Conservation (phyloP, 2,888 invertebrate species). For the Amitus sp. region DNA sequence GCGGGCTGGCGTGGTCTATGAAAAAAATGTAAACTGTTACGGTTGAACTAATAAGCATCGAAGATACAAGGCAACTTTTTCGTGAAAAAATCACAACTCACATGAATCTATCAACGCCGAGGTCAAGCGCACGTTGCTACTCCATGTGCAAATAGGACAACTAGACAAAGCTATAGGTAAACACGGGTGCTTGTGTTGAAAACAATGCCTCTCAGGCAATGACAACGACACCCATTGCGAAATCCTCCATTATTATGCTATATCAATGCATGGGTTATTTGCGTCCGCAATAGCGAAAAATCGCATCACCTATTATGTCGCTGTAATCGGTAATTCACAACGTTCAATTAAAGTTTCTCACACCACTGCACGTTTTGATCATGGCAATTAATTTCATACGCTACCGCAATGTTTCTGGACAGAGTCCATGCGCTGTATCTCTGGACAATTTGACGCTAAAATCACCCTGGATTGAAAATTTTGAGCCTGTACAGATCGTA, state of each 20-base stretch:
- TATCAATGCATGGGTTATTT: slow-evolving; percentile 32
- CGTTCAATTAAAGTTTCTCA: slow-evolving; percentile 32
- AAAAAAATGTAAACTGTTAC: too few relatives aligned
- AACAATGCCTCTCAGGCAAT: slow-evolving; percentile 45
- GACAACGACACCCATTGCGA: slow-evolving; percentile 35
- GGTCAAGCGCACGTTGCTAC: slow-evolving; percentile 28
- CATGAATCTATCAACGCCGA: slow-evolving; percentile 42
- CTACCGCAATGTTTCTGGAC: neutral
- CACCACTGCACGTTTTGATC: too few relatives aligned
- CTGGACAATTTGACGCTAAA: too few relatives aligned
- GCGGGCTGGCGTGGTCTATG: too few relatives aligned
- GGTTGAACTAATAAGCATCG: too few relatives aligned
- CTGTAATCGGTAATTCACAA: slow-evolving; percentile 31
- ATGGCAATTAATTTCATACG: neutral
- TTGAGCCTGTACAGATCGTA: too few relatives aligned
- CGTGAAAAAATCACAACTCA: slow-evolving; percentile 8
- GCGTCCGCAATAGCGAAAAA: slow-evolving; percentile 32
- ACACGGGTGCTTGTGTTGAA: slow-evolving; percentile 53
- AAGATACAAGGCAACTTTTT: too few relatives aligned
- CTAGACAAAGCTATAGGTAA: slow-evolving; percentile 50
- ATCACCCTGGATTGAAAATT: too few relatives aligned
- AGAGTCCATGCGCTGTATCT: too few relatives aligned
- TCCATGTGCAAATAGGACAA: slow-evolving; percentile 49
- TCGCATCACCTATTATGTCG: slow-evolving; percentile 36
- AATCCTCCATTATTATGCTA: slow-evolving; percentile 30